Percentiles rank a stretch among this genome's conserved stretches.
Evolutionary conservation across 2,797 vertebrate genomes (phyloP).

Genomic region (Melopsittacus undulatus): DNA sequence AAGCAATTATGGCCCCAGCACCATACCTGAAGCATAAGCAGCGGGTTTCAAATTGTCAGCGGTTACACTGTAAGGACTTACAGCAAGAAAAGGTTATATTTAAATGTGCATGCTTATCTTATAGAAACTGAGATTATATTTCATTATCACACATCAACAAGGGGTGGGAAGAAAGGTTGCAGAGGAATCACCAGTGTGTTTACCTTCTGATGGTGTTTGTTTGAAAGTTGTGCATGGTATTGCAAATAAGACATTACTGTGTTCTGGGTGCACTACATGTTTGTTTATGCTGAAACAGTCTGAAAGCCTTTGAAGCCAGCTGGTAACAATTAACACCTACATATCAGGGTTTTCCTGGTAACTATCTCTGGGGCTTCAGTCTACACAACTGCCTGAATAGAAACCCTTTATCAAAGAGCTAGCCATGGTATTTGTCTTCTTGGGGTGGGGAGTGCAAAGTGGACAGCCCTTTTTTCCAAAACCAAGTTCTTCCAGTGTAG

Average conservation of each 20-base stretch:
- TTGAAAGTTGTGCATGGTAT: background rate
- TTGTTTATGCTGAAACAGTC: constrained; percentile 40
- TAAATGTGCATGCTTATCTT: background rate
- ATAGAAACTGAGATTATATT: constrained; percentile 2
- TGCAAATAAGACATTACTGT: background rate
- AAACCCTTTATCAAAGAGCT: background rate
- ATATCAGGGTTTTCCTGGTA: constrained; percentile 7
- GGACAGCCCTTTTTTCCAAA: background rate
- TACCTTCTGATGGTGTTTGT: background rate
- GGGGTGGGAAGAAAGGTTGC: background rate
- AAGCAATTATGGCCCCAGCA: background rate
- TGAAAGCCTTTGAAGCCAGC: constrained; percentile 55
- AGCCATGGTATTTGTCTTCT: background rate
- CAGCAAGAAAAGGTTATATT: background rate
- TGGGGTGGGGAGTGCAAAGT: background rate
- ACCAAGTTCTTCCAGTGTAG: background rate
- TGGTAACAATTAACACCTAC: constrained; percentile 59
- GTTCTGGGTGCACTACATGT: background rate
- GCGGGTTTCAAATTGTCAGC: background rate
- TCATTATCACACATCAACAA: background rate
- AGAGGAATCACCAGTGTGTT: background rate
- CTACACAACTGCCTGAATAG: background rate
- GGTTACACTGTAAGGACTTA: background rate
- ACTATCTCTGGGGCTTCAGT: background rate
- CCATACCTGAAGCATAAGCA: background rate